These are phyloP conservation scores for Mongoloraphidia duomilia DNA, from an alignment of 2,888 invertebrate genomes.

Conservation along the genomic window DNA sequence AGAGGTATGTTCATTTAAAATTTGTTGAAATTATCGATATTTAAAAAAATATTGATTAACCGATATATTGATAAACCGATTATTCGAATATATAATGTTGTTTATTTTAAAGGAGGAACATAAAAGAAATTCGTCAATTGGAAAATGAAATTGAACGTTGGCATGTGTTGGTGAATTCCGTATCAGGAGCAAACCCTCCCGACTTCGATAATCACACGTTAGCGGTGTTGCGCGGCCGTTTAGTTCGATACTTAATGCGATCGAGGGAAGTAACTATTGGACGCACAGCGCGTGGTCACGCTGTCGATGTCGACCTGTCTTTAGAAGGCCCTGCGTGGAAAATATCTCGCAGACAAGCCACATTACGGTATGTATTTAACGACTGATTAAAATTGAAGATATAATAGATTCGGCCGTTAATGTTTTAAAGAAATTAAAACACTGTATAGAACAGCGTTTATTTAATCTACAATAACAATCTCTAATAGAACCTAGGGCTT, in stretches of 20 bases:
- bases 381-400: neutral
- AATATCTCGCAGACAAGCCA: conserved; percentile 83
- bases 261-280: conserved; percentile 86
- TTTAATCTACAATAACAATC: too few species aligned
- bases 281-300: conserved; percentile 72
- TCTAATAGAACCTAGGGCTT: too few species aligned
- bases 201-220: conserved; percentile 90
- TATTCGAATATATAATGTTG: neutral
- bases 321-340: conserved; percentile 92
- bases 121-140: conserved; percentile 72
- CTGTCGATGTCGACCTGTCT: conserved; percentile 84
- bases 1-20: conserved; percentile 32
- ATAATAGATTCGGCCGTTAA: neutral
- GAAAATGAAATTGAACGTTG: conserved; percentile 83
- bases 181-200: conserved; percentile 66
- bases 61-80: conserved; percentile 6
- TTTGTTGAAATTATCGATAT: conserved; percentile 13
- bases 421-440: too few species aligned
- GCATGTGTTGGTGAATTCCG: conserved; percentile 86
- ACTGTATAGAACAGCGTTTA: too few species aligned
- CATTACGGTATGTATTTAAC: conserved; percentile 41
- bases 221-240: conserved; percentile 78
- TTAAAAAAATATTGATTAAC: conserved; percentile 15
- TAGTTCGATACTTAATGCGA: conserved; percentile 88
- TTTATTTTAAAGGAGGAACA: conserved; percentile 42